These are phyloP conservation scores for Cynodonichthys magdalenae DNA, from an alignment of 2,797 vertebrate species.

Conservation along the genomic window DNA sequence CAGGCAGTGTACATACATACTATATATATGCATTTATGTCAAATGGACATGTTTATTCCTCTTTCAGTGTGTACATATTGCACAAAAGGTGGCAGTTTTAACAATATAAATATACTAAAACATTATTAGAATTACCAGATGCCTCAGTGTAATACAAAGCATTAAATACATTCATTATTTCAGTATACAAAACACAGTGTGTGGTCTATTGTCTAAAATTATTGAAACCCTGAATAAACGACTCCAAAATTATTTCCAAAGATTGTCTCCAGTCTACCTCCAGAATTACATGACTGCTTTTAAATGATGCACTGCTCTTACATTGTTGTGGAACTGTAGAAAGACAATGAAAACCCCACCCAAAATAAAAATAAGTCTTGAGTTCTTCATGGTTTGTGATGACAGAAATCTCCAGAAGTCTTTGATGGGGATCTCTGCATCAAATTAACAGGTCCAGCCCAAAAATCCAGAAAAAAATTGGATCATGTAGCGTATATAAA, in stretches of 20 bases:
- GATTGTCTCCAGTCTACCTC: background rate
- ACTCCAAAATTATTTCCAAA: background rate
- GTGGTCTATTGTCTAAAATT: background rate
- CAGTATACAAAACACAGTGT: background rate
- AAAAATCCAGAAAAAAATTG: too few species aligned
- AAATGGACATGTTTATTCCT: conserved; percentile 52
- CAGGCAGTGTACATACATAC: too few species aligned
- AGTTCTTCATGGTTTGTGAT: background rate
- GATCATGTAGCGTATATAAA: too few species aligned
- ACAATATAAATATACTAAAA: conserved; percentile 55
- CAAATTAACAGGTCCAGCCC: background rate
- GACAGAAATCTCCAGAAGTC: background rate
- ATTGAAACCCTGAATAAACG: conserved; percentile 3
- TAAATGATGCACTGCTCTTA: background rate
- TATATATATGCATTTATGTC: conserved; percentile 1
- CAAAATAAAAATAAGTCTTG: background rate
- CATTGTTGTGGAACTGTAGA: background rate
- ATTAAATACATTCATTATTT: conserved; percentile 7
- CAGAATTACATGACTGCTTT: background rate
- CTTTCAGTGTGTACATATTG: conserved; percentile 88
- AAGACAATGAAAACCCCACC: background rate
- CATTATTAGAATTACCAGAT: conserved; percentile 14
- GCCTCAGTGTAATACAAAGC: conserved; percentile 1
- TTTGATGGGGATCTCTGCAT: background rate
- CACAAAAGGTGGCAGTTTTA: conserved; percentile 79